phyloP scores from a whole-genome alignment of 2,888 invertebrate species.

The Acrocera orbiculus region DNA sequence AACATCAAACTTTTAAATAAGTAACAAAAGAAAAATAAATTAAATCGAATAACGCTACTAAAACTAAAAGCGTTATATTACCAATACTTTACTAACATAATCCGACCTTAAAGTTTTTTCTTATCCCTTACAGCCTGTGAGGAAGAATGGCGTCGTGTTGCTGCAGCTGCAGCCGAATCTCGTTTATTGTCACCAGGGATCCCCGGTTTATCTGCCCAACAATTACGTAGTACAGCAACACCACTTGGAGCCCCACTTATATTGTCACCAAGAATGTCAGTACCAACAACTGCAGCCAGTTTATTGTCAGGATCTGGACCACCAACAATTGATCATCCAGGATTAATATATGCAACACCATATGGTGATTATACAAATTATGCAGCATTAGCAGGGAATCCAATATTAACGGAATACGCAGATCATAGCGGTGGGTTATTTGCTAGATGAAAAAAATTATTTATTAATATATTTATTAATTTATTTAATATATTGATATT shows the following conservation, averaged over 20 bases:
- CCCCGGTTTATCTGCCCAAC: slow-evolving; percentile 45
- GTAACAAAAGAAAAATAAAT: not conserved
- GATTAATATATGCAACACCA: slow-evolving; percentile 63
- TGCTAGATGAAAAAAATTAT: slow-evolving; percentile 58
- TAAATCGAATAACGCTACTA: slow-evolving; percentile 4
- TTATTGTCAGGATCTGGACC: slow-evolving; percentile 40
- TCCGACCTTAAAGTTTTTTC: slow-evolving; percentile 7
- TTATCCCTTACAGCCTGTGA: slow-evolving; percentile 46
- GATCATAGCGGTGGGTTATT: slow-evolving; percentile 94
- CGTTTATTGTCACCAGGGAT: slow-evolving; percentile 46
- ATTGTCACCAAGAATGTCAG: slow-evolving; percentile 76
- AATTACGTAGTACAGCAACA: slow-evolving; percentile 47
- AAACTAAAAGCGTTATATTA: no score
- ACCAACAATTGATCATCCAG: slow-evolving; percentile 47
- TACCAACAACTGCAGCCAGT: slow-evolving; percentile 54
- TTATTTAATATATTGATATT: slow-evolving; percentile 1
- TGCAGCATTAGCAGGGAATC: slow-evolving; percentile 64
- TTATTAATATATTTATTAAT: slow-evolving; percentile 3
- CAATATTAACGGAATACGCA: slow-evolving; percentile 69
- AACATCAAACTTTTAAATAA: no score
- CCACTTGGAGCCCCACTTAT: slow-evolving; percentile 82
- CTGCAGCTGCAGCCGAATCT: slow-evolving; percentile 59
- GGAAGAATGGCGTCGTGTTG: slow-evolving; percentile 71
- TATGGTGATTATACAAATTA: slow-evolving; percentile 84
- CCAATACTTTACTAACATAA: slow-evolving; percentile 6